Evolutionary conservation across 2,797 vertebrate species (phyloP).

Genomic region (Nasua narica): DNA sequence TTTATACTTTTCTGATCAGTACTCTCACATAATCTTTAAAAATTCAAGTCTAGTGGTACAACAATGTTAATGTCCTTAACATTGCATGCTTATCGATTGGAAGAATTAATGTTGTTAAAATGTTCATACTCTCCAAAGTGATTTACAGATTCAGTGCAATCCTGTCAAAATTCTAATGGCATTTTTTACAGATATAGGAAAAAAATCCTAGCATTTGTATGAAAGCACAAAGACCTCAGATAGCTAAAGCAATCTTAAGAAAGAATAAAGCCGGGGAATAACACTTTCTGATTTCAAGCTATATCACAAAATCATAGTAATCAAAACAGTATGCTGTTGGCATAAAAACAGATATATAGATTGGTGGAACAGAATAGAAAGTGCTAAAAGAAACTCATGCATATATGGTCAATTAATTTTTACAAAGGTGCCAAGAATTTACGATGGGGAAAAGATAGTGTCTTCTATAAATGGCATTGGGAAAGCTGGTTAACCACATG

Average conservation of each 20-base stretch:
- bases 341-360: not conserved
- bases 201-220: not conserved
- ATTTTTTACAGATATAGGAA: not conserved
- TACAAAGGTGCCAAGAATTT: not conserved
- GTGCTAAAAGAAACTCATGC: not conserved
- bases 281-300: not conserved
- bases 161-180: not conserved
- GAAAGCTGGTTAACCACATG: not conserved
- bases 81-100: not conserved
- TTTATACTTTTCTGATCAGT: not conserved
- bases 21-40: not conserved
- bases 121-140: not conserved
- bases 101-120: not conserved
- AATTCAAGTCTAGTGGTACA: not conserved
- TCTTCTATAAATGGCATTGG: not conserved
- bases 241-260: not conserved
- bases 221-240: not conserved
- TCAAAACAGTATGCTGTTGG: not conserved
- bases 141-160: not conserved
- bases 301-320: not conserved
- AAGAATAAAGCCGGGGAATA: not conserved
- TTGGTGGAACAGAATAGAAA: not conserved
- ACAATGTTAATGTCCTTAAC: not conserved
- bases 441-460: not conserved
- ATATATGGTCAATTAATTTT: not conserved